These are phyloP conservation scores for Reinhardtius hippoglossoides DNA, from an alignment of 2,113 vertebrate genomes.

Conservation along the genomic window DNA sequence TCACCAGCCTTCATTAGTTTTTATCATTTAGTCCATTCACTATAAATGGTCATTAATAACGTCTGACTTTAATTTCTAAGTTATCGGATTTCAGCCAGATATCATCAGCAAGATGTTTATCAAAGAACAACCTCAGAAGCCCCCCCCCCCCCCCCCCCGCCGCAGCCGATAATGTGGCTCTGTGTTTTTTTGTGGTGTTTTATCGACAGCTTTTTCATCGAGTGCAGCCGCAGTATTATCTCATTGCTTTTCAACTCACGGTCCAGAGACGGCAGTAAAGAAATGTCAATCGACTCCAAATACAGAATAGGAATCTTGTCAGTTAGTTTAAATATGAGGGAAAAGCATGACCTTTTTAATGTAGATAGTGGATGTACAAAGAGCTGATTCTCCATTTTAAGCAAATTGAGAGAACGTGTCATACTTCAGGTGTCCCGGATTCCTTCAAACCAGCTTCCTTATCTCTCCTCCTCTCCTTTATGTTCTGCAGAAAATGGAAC, in stretches of 20 bases:
- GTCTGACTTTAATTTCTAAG: neutral
- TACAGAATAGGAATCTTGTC: constrained; percentile 54
- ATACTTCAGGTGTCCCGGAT: constrained; percentile 14
- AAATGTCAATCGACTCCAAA: constrained; percentile 40
- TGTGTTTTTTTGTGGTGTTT: neutral
- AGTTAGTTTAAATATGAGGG: constrained; percentile 46
- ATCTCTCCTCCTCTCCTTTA: constrained; percentile 39
- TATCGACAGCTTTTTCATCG: constrained; percentile 9
- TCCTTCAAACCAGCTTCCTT: constrained; percentile 36
- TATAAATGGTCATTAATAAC: neutral
- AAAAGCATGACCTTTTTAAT: constrained; percentile 65
- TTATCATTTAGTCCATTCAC: too few species aligned
- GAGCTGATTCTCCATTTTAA: constrained; percentile 16
- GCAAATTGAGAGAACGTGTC: constrained; percentile 15
- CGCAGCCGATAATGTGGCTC: too few species aligned
- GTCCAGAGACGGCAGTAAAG: constrained; percentile 19
- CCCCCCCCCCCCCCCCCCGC: too few species aligned
- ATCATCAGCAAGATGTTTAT: neutral
- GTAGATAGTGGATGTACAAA: constrained; percentile 38
- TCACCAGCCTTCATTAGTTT: too few species aligned
- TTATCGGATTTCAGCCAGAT: neutral
- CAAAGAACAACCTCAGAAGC: neutral
- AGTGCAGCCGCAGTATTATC: constrained; percentile 34
- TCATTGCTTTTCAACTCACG: constrained; percentile 28
- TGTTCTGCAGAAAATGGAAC: constrained; percentile 37